Evolutionary conservation across 2,797 vertebrate species (phyloP), one percentile per base, ranked within the genome.

Genomic region (Margarornis squamiger): DNA sequence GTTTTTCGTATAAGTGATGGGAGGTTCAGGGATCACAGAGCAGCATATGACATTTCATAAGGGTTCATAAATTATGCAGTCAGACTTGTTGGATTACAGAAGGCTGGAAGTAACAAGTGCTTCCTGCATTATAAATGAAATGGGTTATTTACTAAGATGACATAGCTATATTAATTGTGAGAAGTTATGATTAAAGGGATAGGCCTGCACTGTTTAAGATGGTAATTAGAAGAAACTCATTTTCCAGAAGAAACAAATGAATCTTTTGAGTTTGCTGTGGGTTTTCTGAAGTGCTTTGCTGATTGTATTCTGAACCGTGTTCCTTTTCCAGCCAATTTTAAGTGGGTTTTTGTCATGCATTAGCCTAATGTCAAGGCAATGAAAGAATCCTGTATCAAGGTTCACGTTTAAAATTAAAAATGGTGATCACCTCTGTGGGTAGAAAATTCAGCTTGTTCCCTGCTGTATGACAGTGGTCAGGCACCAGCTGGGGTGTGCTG

Each of bases 51-150:
- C 55, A 54, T 84, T 95, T 95, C 57, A 36, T 83, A 83, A 77
- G 21, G 26, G 29, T 88, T 96, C 43, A 94, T 96, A 88, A 96
- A 96, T 96, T 95, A 86, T 96, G 73, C 91, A 95, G 70, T 65
- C 87, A 63, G 93, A 70, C 57, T 84, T 90, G 86, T 51, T 92
- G 91, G 87, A 87, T 92, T 96, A 82, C 84, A 92, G 83, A 94
- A 91, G 87, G 10, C 79, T 93, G 90, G 66, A 71, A 96, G 79
- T 79, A 96, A 94, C 91, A 97, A 94, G 83, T 94, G 45, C 68
- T 73, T 88, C 62, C 80, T 95, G 78, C 75, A 82, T 91, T 95
- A 85, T 90, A 84, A 89, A 94, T 96, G 66, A 91, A 93, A 90
- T 88, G 52, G 48, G 19, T 93, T 95, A 67, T 90, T 96, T 96